Evolutionary conservation across 2,797 vertebrate species (phyloP).

Genomic region (Rhinatrema bivittatum): DNA sequence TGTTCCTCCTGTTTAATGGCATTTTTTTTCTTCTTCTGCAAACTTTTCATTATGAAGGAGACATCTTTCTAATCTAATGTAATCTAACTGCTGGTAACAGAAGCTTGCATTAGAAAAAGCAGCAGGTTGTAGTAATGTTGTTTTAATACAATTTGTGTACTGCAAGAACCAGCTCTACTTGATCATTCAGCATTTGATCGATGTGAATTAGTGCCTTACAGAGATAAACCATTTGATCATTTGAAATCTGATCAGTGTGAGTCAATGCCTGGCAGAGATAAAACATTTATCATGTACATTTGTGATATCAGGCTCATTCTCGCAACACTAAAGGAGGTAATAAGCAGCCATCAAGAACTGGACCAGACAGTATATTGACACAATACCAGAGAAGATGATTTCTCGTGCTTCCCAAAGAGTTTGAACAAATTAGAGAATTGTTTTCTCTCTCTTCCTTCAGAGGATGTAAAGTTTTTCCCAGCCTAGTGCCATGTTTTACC

Average conservation of each 20-base stretch:
- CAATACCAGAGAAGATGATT: too few species aligned
- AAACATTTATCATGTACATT: conserved; percentile 42
- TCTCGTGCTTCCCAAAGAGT: too few species aligned
- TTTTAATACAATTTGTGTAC: conserved; percentile 65
- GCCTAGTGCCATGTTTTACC: too few species aligned
- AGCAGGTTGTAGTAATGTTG: conserved; percentile 53
- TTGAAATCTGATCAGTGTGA: conserved; percentile 52
- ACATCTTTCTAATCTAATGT: conserved; percentile 62
- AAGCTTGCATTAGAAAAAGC: conserved; percentile 48
- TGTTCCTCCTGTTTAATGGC: conserved; percentile 45
- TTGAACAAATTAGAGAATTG: too few species aligned
- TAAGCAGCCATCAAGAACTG: conserved; percentile 22
- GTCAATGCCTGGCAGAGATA: conserved; percentile 26
- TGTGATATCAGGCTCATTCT: conserved; percentile 24
- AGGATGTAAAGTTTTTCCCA: too few species aligned
- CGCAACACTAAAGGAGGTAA: conserved; percentile 14
- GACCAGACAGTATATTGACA: conserved; percentile 11
- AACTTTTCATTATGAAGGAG: conserved; percentile 63
- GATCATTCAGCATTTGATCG: conserved; percentile 57
- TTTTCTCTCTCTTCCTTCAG: too few species aligned
- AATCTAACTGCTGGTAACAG: conserved; percentile 56
- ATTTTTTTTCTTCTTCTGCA: conserved; percentile 56
- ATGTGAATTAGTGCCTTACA: conserved; percentile 54
- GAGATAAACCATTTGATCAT: conserved; percentile 60
- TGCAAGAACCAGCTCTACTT: conserved; percentile 50